Conservation (phyloP, 2,113 vertebrate genomes). For the Myotis davidii region DNA sequence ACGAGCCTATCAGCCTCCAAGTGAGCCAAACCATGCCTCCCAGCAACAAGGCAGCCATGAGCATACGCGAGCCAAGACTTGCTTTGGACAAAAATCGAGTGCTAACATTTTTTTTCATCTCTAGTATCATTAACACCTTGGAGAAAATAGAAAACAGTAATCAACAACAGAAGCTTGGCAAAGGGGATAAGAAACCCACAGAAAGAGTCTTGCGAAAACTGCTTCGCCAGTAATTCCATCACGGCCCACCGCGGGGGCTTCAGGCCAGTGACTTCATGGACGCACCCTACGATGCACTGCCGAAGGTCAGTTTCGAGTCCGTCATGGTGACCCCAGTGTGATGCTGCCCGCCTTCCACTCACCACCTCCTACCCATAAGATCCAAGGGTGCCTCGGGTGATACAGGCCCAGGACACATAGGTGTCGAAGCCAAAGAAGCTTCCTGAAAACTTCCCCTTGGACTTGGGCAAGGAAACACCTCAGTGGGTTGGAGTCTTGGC, state of each 20-base stretch:
- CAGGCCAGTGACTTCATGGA: constrained; percentile 81
- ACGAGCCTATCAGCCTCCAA: neutral
- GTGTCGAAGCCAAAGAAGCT: neutral
- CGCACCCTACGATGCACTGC: constrained; percentile 57
- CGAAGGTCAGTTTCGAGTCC: constrained; percentile 26
- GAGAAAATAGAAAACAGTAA: neutral
- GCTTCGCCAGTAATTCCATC: constrained; percentile 74
- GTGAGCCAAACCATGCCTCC: neutral
- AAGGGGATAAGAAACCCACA: neutral
- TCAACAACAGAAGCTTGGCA: neutral
- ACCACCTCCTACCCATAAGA: neutral
- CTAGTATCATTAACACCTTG: neutral
- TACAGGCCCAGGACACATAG: neutral
- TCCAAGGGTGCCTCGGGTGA: neutral
- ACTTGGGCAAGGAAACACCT: neutral
- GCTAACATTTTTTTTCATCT: neutral
- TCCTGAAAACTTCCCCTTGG: neutral
- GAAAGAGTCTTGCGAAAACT: neutral
- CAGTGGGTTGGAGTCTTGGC: neutral
- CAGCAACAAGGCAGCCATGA: too few species aligned
- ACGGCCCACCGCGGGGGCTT: constrained; percentile 79
- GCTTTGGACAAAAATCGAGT: neutral
- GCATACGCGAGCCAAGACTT: neutral
- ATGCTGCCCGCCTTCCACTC: constrained; percentile 57
- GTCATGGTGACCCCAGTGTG: constrained; percentile 68